Evolutionary conservation across 2,797 vertebrate species (phyloP), one percentile per base, ranked within the genome.

Genomic region (Sebastes matsubarae): DNA sequence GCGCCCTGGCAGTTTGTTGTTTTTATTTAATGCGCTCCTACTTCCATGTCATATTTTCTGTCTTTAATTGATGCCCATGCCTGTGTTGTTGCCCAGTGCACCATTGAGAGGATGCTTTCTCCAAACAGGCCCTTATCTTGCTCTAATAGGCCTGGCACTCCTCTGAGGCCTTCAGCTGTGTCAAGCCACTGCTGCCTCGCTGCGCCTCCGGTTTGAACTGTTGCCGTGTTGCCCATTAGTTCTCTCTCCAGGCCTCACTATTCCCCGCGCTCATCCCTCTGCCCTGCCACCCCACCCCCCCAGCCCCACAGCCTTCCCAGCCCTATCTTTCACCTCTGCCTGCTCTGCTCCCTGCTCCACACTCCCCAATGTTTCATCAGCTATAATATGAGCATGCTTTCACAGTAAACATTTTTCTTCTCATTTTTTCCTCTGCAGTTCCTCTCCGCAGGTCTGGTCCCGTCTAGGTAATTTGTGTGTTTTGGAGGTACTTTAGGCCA

Each of bases 61-160:
- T 87, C 92, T 95, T 95, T 96, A 96, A 96, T 95, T 96, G 95
- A 96, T 94, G 93, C 90, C 91, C 92, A 87, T 89, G 91, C 89
- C 89, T 87, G 89, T 88, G 85, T 90, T 89, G 91, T 92, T 95
- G 92, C 92, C 93, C 93, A 89, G 84, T 89, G 91, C 94, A 94
- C 91, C 93, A 92, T 89, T 94, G 93, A 94, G 93, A 93, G 91
- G 91, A 91, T 94, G 90, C 93, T 92, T 94, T 90, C 92, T 95
- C 94, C 94, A 95, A 95, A 95, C 95, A 95, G 94, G 93, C 95
- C 96, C 95, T 96, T 95, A 96, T 96, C 95, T 95, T 90, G 90
- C 92, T 93, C 94, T 96, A 96, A 96, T 96, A 96, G 95, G 95
- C 91, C 92, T 83, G 91, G 90, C 85, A 91, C 92, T 96, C 95